phyloP scores from a whole-genome alignment of 1,140 invertebrate species.

The Plectrocnemia conspersa region DNA sequence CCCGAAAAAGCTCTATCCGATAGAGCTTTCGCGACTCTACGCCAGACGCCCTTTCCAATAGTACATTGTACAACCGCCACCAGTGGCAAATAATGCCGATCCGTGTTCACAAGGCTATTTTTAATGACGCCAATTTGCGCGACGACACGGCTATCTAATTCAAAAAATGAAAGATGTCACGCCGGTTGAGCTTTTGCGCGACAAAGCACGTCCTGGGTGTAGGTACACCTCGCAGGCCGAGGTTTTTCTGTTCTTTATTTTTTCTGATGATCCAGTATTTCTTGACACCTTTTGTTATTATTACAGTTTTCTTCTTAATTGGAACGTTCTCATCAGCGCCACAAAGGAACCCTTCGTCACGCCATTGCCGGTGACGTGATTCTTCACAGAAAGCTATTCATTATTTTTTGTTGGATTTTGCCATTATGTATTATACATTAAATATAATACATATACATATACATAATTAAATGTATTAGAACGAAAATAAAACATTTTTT shows the following conservation, averaged over 20 bases:
- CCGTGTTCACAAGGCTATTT: constrained; percentile 9
- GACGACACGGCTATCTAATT: constrained; percentile 12
- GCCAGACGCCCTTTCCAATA: no score
- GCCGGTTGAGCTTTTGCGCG: constrained; percentile 9
- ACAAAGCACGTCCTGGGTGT: neutral
- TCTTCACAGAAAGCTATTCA: neutral
- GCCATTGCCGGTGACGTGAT: neutral
- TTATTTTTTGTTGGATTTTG: no score
- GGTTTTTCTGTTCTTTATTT: constrained; percentile 4
- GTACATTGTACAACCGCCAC: neutral
- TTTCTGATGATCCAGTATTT: constrained; percentile 27
- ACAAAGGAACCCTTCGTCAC: constrained; percentile 12
- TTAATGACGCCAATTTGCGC: constrained; percentile 31
- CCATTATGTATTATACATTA: no score
- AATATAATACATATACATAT: no score
- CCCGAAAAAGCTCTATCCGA: neutral
- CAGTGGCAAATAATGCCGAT: neutral
- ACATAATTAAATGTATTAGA: no score
- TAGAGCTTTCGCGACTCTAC: no score
- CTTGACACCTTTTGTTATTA: constrained; percentile 15
- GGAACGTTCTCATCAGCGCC: constrained; percentile 6
- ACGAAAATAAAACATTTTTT: no score
- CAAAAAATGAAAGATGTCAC: constrained; percentile 31
- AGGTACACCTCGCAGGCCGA: neutral
- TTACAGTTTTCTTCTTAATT: constrained; percentile 23